Evolutionary conservation across 2,797 vertebrate species (phyloP).

Genomic region (Rhinogobio ventralis): DNA sequence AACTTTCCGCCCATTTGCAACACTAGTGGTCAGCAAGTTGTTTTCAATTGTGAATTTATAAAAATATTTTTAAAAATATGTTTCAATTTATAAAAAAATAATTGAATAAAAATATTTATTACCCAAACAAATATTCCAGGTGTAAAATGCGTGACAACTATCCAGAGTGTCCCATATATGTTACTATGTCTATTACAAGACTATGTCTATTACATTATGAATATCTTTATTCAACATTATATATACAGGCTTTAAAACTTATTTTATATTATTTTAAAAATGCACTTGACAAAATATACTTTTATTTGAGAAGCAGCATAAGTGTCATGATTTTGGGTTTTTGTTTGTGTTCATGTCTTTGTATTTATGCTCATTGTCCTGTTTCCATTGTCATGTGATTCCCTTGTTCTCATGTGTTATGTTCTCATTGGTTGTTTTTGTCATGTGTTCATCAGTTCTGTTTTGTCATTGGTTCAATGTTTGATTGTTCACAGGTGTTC

Average conservation of each 20-base stretch:
- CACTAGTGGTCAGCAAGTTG: too few species aligned
- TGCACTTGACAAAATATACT: neutral
- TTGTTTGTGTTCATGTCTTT: too few species aligned
- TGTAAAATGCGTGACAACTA: neutral
- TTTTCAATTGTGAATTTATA: neutral
- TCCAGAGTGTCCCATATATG: neutral
- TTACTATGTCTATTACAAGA: neutral
- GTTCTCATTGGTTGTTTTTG: too few species aligned
- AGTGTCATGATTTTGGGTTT: too few species aligned
- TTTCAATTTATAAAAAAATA: neutral
- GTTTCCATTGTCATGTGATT: too few species aligned
- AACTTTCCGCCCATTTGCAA: too few species aligned
- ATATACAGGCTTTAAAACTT: neutral
- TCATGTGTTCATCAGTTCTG: too few species aligned
- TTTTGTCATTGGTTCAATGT: too few species aligned
- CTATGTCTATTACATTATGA: neutral
- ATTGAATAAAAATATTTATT: neutral
- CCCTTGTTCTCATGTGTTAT: too few species aligned
- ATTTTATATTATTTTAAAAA: neutral
- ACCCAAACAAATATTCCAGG: neutral
- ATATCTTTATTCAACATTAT: neutral
- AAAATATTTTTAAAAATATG: neutral
- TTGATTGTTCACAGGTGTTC: too few species aligned
- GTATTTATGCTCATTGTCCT: too few species aligned
- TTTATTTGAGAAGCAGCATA: too few species aligned